These are phyloP conservation scores for Hymenochirus boettgeri DNA, from an alignment of 2,113 vertebrate species.

Conservation along the genomic window DNA sequence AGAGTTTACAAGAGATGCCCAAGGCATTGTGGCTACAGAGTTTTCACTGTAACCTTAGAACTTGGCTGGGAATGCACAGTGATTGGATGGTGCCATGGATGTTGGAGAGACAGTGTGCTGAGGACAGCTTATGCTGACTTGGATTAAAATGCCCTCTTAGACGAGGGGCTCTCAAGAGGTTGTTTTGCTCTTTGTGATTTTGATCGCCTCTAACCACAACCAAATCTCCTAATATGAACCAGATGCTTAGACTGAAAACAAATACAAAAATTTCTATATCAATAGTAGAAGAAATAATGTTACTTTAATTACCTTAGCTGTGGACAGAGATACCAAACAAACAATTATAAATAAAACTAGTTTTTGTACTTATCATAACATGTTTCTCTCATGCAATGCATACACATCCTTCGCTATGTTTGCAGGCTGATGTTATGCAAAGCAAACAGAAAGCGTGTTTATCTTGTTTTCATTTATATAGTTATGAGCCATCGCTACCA, in stretches of 20 bases:
- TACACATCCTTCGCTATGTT: slow-evolving; percentile 6
- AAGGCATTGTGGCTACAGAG: neutral
- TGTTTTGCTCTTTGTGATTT: slow-evolving; percentile 46
- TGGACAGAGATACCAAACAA: slow-evolving; percentile 32
- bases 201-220: slow-evolving; percentile 46
- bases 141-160: slow-evolving; percentile 32
- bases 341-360: slow-evolving; percentile 21
- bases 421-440: slow-evolving; percentile 15
- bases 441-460: slow-evolving; percentile 18
- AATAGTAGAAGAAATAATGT: slow-evolving; percentile 31
- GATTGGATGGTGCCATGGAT: slow-evolving; percentile 11
- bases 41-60: slow-evolving; percentile 14
- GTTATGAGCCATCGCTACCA: too few species aligned
- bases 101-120: slow-evolving; percentile 34
- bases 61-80: neutral
- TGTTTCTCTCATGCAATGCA: too few species aligned
- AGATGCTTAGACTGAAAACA: slow-evolving; percentile 49
- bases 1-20: neutral
- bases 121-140: slow-evolving; percentile 43
- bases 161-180: slow-evolving; percentile 47
- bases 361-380: too few species aligned
- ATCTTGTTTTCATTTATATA: too few species aligned
- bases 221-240: slow-evolving; percentile 50
- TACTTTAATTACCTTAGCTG: slow-evolving; percentile 40
- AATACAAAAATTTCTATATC: slow-evolving; percentile 36